Evolutionary conservation across 2,888 invertebrate species (phyloP).

Genomic region (Schizotus pectinicornis): DNA sequence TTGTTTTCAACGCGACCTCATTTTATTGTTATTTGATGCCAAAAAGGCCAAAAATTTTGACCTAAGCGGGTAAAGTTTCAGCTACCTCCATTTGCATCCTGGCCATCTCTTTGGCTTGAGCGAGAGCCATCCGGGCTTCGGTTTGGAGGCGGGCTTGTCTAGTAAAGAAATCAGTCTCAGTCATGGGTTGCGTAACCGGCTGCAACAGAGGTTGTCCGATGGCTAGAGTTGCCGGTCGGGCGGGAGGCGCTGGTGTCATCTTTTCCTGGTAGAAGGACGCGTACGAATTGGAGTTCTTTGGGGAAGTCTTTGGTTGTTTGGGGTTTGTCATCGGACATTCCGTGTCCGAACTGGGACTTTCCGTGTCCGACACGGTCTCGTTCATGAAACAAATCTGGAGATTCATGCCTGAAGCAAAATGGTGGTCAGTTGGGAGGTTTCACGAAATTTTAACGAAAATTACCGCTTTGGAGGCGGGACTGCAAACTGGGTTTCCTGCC

Average conservation of each 20-base stretch:
- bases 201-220: slow-evolving; percentile 61
- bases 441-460: slow-evolving; percentile 21
- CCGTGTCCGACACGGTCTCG: slow-evolving; percentile 85
- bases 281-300: slow-evolving; percentile 37
- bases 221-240: slow-evolving; percentile 53
- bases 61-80: too few species aligned
- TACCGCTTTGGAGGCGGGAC: slow-evolving; percentile 85
- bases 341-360: slow-evolving; percentile 77
- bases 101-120: slow-evolving; percentile 91
- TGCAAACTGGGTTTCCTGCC: slow-evolving; percentile 87
- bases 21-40: too few species aligned
- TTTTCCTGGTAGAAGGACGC: slow-evolving; percentile 14
- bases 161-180: slow-evolving; percentile 81
- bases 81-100: slow-evolving; percentile 87
- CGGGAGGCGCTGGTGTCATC: slow-evolving; percentile 33
- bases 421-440: background rate
- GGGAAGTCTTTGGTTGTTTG: slow-evolving; percentile 48
- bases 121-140: slow-evolving; percentile 85
- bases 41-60: too few species aligned
- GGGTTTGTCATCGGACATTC: slow-evolving; percentile 62
- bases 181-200: slow-evolving; percentile 57
- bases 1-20: too few species aligned
- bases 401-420: slow-evolving; percentile 75
- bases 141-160: slow-evolving; percentile 83
- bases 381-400: slow-evolving; percentile 97